Evolutionary conservation across 2,888 invertebrate species (phyloP).

Genomic region (Leucania comma): DNA sequence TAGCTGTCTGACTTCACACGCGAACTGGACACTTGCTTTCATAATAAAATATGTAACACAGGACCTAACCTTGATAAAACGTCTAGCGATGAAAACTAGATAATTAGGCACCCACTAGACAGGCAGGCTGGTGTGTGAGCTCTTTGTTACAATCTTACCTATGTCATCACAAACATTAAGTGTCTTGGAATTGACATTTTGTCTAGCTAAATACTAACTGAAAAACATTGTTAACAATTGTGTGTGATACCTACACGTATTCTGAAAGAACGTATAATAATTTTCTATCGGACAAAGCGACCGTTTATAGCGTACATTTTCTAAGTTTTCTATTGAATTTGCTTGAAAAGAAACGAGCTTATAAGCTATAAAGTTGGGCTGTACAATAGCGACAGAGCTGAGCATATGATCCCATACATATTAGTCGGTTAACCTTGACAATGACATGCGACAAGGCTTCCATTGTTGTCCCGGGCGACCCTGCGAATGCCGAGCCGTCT

Average conservation of each 20-base stretch:
- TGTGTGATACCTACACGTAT: background rate
- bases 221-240: background rate
- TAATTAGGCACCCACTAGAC: background rate
- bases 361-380: background rate
- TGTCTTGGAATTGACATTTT: conserved; percentile 15
- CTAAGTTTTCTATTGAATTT: background rate
- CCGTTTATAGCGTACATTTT: background rate
- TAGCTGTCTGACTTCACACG: conserved; percentile 13
- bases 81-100: conserved; percentile 6
- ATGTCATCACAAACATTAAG: conserved; percentile 7
- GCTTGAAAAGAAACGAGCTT: background rate
- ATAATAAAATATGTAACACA: conserved; percentile 14
- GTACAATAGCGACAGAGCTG: background rate
- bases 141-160: conserved; percentile 14
- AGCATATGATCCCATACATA: background rate
- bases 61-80: background rate
- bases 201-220: background rate
- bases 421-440: conserved; percentile 42
- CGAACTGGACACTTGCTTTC: background rate
- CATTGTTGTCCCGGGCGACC: conserved; percentile 40
- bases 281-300: background rate
- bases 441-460: conserved; percentile 43
- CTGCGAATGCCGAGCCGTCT: conserved; percentile 56
- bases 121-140: conserved; percentile 5
- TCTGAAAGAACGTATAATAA: background rate